Evolutionary conservation across 2,797 vertebrate genomes (phyloP).

Genomic region (Clamator glandarius): DNA sequence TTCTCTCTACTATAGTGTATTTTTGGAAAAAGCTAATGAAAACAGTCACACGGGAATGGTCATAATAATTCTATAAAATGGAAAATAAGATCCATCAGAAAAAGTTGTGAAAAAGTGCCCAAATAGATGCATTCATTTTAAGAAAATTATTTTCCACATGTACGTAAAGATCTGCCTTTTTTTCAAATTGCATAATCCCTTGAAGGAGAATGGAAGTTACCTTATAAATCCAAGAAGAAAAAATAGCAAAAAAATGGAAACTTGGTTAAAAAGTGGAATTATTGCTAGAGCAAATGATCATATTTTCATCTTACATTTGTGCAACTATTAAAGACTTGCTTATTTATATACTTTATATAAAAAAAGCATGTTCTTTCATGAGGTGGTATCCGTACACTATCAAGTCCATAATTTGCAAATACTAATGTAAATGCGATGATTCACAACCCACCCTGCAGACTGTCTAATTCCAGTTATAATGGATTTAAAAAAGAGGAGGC

Average conservation of each 20-base stretch:
- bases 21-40: constrained; percentile 16
- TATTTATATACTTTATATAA: neutral
- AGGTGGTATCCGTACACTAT: neutral
- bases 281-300: neutral
- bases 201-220: neutral
- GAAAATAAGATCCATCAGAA: constrained; percentile 12
- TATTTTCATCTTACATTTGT: neutral
- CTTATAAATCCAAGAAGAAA: neutral
- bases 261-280: neutral
- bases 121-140: constrained; percentile 17
- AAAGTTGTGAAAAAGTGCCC: neutral
- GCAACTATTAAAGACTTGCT: neutral
- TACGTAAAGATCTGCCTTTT: neutral
- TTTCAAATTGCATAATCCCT: neutral
- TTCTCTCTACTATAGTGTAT: constrained; percentile 4
- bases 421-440: neutral
- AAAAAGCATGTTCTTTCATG: neutral
- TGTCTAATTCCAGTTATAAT: neutral
- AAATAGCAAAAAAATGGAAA: neutral
- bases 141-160: constrained; percentile 12
- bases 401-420: neutral
- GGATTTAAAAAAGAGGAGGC: neutral
- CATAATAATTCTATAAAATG: neutral
- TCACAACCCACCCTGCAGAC: neutral
- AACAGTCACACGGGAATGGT: neutral